These are phyloP conservation scores for Ophion slaviceki DNA, from an alignment of 2,888 invertebrate species.

Conservation along the genomic window DNA sequence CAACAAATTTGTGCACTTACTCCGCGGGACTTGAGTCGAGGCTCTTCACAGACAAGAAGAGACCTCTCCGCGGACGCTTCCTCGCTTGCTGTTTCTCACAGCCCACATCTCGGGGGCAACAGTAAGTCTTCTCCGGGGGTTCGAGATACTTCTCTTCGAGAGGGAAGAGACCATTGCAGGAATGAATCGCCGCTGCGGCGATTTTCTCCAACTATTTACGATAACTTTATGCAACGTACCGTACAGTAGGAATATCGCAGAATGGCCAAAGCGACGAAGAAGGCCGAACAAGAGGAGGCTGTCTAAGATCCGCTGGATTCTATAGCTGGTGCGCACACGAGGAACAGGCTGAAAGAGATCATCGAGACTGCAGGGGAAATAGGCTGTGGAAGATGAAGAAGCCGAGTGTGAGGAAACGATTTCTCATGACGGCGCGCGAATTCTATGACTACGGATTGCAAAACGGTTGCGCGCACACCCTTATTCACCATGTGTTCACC, in stretches of 20 bases:
- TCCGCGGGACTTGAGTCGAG: slow-evolving; percentile 49
- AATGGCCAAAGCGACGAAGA: slow-evolving; percentile 56
- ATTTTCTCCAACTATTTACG: slow-evolving; percentile 32
- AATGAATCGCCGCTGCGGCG: slow-evolving; percentile 41
- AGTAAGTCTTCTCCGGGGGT: neutral
- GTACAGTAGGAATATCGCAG: slow-evolving; percentile 44
- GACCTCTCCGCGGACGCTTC: slow-evolving; percentile 28
- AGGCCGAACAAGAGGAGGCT: slow-evolving; percentile 45
- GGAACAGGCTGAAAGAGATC: neutral
- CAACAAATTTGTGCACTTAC: slow-evolving; percentile 67
- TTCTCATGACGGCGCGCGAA: slow-evolving; percentile 31
- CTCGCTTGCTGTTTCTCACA: slow-evolving; percentile 34
- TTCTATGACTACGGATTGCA: slow-evolving; percentile 7
- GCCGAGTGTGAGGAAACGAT: slow-evolving; percentile 38
- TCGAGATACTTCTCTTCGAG: slow-evolving; percentile 46
- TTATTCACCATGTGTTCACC: neutral
- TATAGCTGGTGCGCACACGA: neutral
- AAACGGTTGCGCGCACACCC: slow-evolving; percentile 14
- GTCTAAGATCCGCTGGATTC: slow-evolving; percentile 30
- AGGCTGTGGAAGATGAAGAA: slow-evolving; percentile 4
- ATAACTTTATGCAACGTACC: slow-evolving; percentile 47
- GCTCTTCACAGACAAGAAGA: slow-evolving; percentile 36
- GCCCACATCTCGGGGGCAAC: neutral
- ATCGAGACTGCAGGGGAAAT: neutral
- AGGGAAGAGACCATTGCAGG: slow-evolving; percentile 49